Conservation (phyloP, 2,797 vertebrate species). For the Phalanger gymnotis region DNA sequence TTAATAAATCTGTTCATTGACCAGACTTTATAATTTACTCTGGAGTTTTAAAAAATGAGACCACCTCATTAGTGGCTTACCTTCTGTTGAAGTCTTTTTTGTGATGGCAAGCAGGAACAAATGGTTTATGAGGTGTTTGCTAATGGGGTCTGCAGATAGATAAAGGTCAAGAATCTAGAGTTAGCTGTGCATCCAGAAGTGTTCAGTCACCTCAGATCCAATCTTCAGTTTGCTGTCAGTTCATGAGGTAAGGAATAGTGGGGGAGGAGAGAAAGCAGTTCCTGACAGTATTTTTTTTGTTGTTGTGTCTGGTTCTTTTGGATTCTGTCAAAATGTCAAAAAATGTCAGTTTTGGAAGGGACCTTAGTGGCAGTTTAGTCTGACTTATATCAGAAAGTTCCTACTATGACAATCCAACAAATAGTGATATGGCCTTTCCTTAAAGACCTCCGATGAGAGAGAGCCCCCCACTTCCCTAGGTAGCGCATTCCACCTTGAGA, state of each 20-base stretch:
- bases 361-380: background rate
- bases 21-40: background rate
- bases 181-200: background rate
- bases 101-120: background rate
- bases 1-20: background rate
- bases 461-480: background rate
- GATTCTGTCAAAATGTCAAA: background rate
- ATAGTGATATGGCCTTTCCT: background rate
- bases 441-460: background rate
- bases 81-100: slow-evolving; percentile 24
- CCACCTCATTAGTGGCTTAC: background rate
- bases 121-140: background rate
- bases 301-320: background rate
- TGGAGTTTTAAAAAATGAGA: background rate
- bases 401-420: background rate
- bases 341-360: background rate
- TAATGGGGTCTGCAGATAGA: background rate
- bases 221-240: background rate
- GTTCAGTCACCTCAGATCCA: background rate
- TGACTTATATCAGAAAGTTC: background rate
- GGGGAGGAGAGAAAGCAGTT: background rate
- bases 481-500: too few species aligned
- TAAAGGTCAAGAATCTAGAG: background rate
- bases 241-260: too few species aligned
- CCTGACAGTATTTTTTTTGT: background rate